Evolutionary conservation across 2,113 vertebrate genomes (phyloP).

Genomic region (Antennarius striatus): DNA sequence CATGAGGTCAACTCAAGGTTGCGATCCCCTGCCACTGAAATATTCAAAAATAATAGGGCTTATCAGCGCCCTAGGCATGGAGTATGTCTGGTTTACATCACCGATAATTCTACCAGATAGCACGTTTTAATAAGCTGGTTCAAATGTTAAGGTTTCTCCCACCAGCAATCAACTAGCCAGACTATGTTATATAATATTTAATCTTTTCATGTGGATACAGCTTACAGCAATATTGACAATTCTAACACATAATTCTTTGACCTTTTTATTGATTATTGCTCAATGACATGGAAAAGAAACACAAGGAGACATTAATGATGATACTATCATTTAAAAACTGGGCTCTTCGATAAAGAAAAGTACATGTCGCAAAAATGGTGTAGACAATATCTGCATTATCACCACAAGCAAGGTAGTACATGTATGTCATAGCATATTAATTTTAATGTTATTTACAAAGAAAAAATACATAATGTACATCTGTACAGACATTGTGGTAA

Average conservation of each 20-base stretch:
- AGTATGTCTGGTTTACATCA: conserved; percentile 12
- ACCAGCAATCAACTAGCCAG: background rate
- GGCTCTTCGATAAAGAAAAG: no score
- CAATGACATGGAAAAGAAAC: no score
- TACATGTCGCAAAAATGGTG: background rate
- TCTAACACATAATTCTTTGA: no score
- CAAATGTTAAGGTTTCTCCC: background rate
- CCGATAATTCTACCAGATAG: conserved; percentile 3
- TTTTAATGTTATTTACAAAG: conserved; percentile 67
- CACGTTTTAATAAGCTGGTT: background rate
- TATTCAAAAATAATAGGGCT: conserved; percentile 4
- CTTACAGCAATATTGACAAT: no score
- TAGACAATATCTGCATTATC: conserved; percentile 12
- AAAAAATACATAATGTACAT: conserved; percentile 58
- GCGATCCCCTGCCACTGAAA: background rate
- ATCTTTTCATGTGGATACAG: no score
- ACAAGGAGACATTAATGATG: no score
- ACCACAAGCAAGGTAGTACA: conserved; percentile 1
- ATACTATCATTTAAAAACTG: no score
- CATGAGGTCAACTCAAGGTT: conserved; percentile 4
- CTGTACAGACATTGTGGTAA: conserved; percentile 52
- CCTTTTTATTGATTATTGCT: no score
- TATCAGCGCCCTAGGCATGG: conserved; percentile 7
- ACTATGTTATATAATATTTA: no score
- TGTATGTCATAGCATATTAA: conserved; percentile 19